These are phyloP conservation scores for Cylindroiulus punctatus DNA, from an alignment of 2,888 invertebrate genomes.

Conservation along the genomic window DNA sequence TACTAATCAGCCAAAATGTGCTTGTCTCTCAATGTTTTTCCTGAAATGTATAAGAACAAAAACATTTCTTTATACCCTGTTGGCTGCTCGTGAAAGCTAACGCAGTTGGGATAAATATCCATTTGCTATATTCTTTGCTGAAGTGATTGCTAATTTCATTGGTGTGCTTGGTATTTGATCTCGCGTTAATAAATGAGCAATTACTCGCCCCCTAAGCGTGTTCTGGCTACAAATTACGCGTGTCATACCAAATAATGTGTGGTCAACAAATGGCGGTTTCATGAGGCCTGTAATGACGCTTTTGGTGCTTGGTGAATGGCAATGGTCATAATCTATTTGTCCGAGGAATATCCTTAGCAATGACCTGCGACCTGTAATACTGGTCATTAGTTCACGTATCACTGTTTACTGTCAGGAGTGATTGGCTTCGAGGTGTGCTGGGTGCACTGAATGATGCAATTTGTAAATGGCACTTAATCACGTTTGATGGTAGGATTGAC, in stretches of 20 bases:
- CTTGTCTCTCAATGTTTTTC: too few species aligned
- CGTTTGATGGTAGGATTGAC: constrained; percentile 35
- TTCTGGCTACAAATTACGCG: neutral
- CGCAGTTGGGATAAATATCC: neutral
- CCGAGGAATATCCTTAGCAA: constrained; percentile 30
- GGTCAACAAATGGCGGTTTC: constrained; percentile 23
- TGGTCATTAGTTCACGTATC: constrained; percentile 26
- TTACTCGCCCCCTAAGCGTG: neutral
- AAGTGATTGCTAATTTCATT: neutral
- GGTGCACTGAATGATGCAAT: constrained; percentile 31
- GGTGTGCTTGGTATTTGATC: neutral
- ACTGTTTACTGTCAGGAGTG: constrained; percentile 45
- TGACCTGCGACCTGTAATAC: constrained; percentile 32
- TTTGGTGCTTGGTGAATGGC: neutral
- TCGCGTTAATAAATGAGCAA: neutral
- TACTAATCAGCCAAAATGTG: neutral
- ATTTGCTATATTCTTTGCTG: neutral
- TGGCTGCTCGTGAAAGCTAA: too few species aligned
- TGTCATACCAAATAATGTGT: constrained; percentile 4
- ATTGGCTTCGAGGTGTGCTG: constrained; percentile 47
- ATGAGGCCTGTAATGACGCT: neutral
- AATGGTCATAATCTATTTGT: constrained; percentile 22
- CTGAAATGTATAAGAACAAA: too few species aligned
- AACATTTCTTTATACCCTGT: too few species aligned
- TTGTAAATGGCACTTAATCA: constrained; percentile 45